Percentiles rank a stretch among this genome's conserved stretches.
These are phyloP conservation scores for Xenops minutus DNA, from an alignment of 2,797 vertebrate genomes.

Conservation along the genomic window DNA sequence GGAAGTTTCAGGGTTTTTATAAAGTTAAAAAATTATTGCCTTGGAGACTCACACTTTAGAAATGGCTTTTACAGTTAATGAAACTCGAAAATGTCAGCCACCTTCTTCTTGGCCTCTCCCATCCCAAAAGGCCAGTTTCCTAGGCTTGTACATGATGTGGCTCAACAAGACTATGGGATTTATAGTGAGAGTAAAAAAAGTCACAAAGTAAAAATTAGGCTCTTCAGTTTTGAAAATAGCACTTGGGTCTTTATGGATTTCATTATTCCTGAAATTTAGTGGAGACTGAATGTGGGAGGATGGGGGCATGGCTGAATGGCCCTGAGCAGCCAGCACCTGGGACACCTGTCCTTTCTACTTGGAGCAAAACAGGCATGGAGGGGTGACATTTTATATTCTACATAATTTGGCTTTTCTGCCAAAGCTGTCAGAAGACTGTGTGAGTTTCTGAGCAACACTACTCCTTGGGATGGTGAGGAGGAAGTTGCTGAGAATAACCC, in stretches of 20 bases:
- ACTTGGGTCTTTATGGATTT: not conserved
- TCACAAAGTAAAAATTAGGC: not conserved
- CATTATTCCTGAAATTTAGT: not conserved
- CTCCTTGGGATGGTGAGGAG: not conserved
- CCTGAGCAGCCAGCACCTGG: not conserved
- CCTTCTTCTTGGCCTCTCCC: not conserved
- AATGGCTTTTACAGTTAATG: not conserved
- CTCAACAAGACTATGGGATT: not conserved
- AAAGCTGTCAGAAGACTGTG: not conserved
- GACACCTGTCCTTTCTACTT: not conserved
- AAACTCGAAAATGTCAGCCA: not conserved
- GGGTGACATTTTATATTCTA: not conserved
- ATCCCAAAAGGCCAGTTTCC: not conserved
- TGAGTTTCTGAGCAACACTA: not conserved
- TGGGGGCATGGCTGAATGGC: not conserved
- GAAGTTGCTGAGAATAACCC: not conserved
- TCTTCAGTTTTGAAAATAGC: not conserved
- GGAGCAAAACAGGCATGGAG: not conserved
- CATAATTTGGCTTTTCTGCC: not conserved
- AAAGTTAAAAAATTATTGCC: not conserved
- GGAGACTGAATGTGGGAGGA: not conserved
- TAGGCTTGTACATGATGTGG: not conserved
- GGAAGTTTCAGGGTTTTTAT: not conserved
- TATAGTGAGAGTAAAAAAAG: not conserved
- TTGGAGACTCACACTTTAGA: not conserved